Base-by-base conservation (phyloP, 2,888 invertebrate species). In the Andrena minutula region DNA sequence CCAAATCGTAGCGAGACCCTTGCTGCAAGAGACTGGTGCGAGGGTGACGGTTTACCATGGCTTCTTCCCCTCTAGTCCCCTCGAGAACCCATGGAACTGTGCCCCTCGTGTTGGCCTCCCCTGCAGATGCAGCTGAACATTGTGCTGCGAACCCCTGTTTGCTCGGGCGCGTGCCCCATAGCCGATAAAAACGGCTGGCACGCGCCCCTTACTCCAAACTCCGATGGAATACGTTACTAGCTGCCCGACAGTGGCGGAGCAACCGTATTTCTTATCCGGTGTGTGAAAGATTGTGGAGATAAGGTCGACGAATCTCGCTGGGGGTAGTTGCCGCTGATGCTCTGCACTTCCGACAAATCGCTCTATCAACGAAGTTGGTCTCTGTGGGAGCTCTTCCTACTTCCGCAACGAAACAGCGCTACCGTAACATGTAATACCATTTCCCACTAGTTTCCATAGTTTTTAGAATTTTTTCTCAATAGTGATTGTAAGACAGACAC, bases 111-210 rank as follows among this genome's bases (percentile, higher is more conserved):
- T 23, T 20, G 28, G 61, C 32, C 77, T 12, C 64, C 76, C 82
- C 63, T 77, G 83, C 86, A 86, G 80, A 83, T 87, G 85, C 78
- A 69, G 61, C 61, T 51, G 10, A 73, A 83, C 79, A 85, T 82
- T 85, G 84, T 87, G 68, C 83, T 26, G 32, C 82, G 83, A 83
- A 79, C 84, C 88, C 86, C 88, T 85, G 85, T 86, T 86, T 87
- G 85, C 82, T 75, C 84, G 88, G 79, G 51, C 51, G 51, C 56
- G 56, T 56, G 84, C 85, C 83, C 79, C 58, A 53, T 73, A 72
- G 7, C 73, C 64, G 77, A 77, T 74, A 70, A 75, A 65, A 72
- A 35, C 83, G 82, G 64, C 53, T 65, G 82, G 28, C 77, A 79
- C 83, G 78, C 78, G 82, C 75, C 83, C 71, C 76, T 77, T 68